A percentile compares a stretch with the other conserved stretches of the same genome.
Conservation (phyloP, 2,888 invertebrate species). For the Pedicia rivosa region DNA sequence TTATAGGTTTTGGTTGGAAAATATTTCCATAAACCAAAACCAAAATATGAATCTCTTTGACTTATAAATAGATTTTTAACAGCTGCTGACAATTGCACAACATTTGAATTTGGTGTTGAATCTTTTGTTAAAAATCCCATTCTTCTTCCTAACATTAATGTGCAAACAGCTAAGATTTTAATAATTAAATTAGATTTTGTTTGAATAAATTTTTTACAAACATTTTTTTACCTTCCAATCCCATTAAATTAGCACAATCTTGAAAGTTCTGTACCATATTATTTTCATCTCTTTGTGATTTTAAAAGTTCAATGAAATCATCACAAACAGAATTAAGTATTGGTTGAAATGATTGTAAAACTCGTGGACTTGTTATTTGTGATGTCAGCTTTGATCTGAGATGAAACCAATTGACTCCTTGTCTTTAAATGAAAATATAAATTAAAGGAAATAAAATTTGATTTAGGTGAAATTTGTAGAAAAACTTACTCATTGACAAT, state of each 20-base stretch:
- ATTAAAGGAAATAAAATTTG: constrained; percentile 4
- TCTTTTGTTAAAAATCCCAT: constrained; percentile 49
- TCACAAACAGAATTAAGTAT: constrained; percentile 59
- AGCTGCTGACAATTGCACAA: constrained; percentile 48
- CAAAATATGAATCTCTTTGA: constrained; percentile 66
- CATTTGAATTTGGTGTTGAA: constrained; percentile 37
- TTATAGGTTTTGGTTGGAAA: constrained; percentile 56
- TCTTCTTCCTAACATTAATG: constrained; percentile 59
- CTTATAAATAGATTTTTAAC: constrained; percentile 63
- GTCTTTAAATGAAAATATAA: constrained; percentile 30
- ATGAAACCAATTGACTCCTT: constrained; percentile 63
- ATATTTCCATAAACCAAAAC: constrained; percentile 68
- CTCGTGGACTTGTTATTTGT: constrained; percentile 57
- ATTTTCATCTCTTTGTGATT: constrained; percentile 36
- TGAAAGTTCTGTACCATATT: constrained; percentile 47
- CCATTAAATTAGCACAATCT: constrained; percentile 58
- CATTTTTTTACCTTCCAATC: constrained; percentile 51
- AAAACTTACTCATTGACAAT: constrained; percentile 66
- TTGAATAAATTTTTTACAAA: constrained; percentile 12
- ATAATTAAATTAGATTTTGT: constrained; percentile 12
- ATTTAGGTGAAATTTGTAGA: constrained; percentile 4
- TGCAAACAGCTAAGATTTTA: constrained; percentile 60
- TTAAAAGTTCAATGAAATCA: constrained; percentile 55
- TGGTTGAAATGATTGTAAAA: constrained; percentile 58
- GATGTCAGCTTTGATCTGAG: constrained; percentile 56